Conservation (phyloP, 2,113 vertebrate genomes). For the Psittacula cyanocephala region DNA sequence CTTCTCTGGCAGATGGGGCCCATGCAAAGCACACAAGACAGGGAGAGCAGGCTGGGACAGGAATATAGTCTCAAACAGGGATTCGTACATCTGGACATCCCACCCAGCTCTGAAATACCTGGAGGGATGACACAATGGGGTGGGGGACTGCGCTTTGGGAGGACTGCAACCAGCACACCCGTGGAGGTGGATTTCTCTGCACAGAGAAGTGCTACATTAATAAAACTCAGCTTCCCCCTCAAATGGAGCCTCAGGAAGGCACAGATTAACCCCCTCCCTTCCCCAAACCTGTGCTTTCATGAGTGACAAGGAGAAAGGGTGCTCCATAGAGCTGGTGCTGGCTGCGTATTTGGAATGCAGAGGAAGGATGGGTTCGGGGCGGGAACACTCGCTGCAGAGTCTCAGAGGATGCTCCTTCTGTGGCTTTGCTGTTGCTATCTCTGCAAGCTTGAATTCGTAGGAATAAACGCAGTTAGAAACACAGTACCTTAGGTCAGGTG, state of each 20-base stretch:
- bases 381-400: not conserved
- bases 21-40: not conserved
- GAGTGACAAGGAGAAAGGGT: not conserved
- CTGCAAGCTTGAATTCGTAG: not conserved
- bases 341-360: not conserved
- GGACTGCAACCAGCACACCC: not conserved
- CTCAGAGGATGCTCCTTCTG: not conserved
- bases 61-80: not conserved
- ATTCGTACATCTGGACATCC: not conserved
- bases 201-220: not conserved
- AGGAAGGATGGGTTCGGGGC: not conserved
- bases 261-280: not conserved
- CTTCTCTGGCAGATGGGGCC: not conserved
- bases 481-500: not conserved
- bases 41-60: not conserved
- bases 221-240: not conserved
- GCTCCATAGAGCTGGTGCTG: not conserved
- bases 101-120: not conserved
- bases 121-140: rapidly evolving
- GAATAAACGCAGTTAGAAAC: not conserved
- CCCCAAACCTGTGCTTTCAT: not conserved
- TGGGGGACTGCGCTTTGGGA: not conserved
- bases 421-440: not conserved
- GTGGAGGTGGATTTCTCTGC: not conserved
- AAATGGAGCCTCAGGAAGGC: not conserved